These are phyloP conservation scores for Perizoma affinitatum DNA, from an alignment of 2,888 invertebrate genomes.

Conservation along the genomic window DNA sequence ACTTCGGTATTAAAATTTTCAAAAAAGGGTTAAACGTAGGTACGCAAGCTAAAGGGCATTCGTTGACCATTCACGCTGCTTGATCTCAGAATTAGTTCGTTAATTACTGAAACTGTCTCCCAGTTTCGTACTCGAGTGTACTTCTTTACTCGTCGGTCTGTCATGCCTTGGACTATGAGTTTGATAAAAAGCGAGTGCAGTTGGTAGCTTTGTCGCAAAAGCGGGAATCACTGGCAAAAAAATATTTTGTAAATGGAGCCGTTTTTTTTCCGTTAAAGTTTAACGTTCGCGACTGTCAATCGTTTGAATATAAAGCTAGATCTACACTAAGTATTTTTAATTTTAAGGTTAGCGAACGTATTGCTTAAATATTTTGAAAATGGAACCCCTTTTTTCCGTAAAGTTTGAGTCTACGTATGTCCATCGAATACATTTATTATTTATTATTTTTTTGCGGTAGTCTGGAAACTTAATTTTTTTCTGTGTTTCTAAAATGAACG, in stretches of 20 bases:
- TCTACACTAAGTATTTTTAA: background rate
- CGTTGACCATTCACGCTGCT: constrained; percentile 76
- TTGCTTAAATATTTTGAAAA: too few species aligned
- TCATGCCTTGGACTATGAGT: constrained; percentile 28
- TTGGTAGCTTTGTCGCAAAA: constrained; percentile 27
- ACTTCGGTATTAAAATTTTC: constrained; percentile 71
- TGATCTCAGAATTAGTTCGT: constrained; percentile 73
- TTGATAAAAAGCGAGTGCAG: constrained; percentile 29
- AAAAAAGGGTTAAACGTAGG: constrained; percentile 70
- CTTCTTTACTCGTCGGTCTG: constrained; percentile 30
- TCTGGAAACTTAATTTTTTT: too few species aligned
- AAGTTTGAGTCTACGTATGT: too few species aligned
- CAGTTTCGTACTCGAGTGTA: constrained; percentile 57
- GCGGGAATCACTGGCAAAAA: constrained; percentile 15
- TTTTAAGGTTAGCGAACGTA: too few species aligned
- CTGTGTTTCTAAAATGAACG: too few species aligned
- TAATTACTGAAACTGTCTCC: constrained; percentile 59
- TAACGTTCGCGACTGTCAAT: constrained; percentile 10
- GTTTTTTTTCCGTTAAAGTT: constrained; percentile 19
- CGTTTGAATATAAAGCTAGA: constrained; percentile 3
- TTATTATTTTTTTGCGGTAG: too few species aligned
- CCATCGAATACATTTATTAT: too few species aligned
- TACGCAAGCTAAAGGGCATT: constrained; percentile 69
- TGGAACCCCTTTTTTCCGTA: too few species aligned
- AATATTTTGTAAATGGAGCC: constrained; percentile 24